Evolutionary conservation across 2,888 invertebrate species (phyloP).

Genomic region (Acronicta leporina): DNA sequence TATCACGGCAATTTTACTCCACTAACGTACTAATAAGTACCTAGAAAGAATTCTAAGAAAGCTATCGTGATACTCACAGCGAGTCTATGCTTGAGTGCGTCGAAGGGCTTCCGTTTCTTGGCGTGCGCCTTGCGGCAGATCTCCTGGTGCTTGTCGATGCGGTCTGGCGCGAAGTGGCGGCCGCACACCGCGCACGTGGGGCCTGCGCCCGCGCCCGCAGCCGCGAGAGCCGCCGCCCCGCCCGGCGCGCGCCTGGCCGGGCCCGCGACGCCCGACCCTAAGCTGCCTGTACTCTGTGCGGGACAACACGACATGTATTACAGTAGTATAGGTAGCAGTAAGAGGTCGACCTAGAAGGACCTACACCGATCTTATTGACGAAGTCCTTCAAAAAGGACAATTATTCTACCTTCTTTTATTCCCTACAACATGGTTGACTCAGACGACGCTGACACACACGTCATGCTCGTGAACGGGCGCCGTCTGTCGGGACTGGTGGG

Average conservation of each 20-base stretch:
- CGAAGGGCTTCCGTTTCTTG: conserved; percentile 97
- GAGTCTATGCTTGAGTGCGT: conserved; percentile 96
- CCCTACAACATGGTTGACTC: no score
- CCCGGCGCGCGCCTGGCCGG: conserved; percentile 84
- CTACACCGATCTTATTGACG: no score
- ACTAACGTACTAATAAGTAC: no score
- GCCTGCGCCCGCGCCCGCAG: conserved; percentile 58
- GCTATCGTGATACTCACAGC: conserved; percentile 70
- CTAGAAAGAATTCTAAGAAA: no score
- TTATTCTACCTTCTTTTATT: no score
- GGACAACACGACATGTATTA: neutral
- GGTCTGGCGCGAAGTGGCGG: conserved; percentile 94
- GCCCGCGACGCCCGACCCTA: conserved; percentile 18
- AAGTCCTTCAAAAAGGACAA: no score
- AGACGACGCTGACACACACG: no score
- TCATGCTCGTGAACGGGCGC: no score
- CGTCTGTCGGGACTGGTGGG: no score
- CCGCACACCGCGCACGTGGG: conserved; percentile 92
- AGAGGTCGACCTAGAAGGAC: no score
- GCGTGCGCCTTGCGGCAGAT: conserved; percentile 94
- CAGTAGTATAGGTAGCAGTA: no score
- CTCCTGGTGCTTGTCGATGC: conserved; percentile 94
- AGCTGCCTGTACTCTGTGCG: conserved; percentile 28
- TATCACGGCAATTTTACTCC: no score
- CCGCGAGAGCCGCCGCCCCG: conserved; percentile 32